Conservation (phyloP, 1,140 invertebrate species). For the Drosophila pruinosa region DNA sequence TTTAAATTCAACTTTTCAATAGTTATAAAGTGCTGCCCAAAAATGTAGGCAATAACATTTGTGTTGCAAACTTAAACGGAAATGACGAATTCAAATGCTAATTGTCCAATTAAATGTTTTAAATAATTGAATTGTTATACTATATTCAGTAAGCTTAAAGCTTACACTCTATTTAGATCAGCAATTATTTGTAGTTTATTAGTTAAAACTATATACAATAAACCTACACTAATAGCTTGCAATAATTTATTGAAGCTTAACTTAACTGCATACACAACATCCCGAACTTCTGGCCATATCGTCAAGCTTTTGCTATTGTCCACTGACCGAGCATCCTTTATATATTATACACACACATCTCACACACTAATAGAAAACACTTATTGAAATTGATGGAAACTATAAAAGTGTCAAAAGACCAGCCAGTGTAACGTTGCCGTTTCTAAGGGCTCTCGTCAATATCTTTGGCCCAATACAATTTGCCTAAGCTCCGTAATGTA, state of each 20-base stretch:
- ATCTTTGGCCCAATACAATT: constrained; percentile 42
- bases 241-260: constrained; percentile 49
- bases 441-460: constrained; percentile 33
- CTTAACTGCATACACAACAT: constrained; percentile 40
- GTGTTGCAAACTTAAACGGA: not conserved
- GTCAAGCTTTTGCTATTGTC: constrained; percentile 5
- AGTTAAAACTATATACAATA: not conserved
- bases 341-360: constrained; percentile 1
- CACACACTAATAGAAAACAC: constrained; percentile 32
- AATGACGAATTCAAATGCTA: not conserved
- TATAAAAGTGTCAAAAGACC: constrained; percentile 74
- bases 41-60: constrained; percentile 13
- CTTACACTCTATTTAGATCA: not conserved
- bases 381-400: constrained; percentile 76
- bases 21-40: not conserved
- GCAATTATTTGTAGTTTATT: not conserved
- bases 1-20: not conserved
- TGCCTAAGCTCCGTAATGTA: constrained; percentile 37
- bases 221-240: constrained; percentile 1
- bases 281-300: not conserved
- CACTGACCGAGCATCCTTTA: constrained; percentile 22
- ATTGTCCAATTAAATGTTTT: not conserved
- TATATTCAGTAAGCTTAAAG: not conserved
- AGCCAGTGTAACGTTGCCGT: constrained; percentile 8
- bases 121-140: not conserved